Evolutionary conservation across 2,113 vertebrate species (phyloP).

Genomic region (Lagopus leucura): DNA sequence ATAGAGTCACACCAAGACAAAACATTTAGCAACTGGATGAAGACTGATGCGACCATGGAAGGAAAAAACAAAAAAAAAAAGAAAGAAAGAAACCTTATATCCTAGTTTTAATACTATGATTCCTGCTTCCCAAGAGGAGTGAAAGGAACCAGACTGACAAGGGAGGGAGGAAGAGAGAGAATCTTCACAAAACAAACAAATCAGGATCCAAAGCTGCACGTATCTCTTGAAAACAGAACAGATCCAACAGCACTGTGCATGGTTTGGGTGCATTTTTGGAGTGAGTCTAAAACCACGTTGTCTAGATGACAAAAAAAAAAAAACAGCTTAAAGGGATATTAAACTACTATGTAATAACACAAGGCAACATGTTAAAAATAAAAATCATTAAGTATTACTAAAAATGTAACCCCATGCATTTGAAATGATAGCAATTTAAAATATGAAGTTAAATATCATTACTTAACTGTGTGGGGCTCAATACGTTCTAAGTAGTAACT

Average conservation of each 20-base stretch:
- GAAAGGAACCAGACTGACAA: neutral
- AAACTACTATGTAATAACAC: slow-evolving; percentile 40
- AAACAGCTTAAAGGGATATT: slow-evolving; percentile 56
- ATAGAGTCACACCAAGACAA: slow-evolving; percentile 56
- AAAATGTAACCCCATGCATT: slow-evolving; percentile 49
- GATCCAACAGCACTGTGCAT: slow-evolving; percentile 42
- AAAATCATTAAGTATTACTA: slow-evolving; percentile 52
- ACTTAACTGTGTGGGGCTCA: slow-evolving; percentile 1
- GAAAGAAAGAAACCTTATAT: neutral
- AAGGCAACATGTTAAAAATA: slow-evolving; percentile 58
- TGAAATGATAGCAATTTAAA: slow-evolving; percentile 54
- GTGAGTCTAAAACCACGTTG: slow-evolving; percentile 61
- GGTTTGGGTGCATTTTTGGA: slow-evolving; percentile 32
- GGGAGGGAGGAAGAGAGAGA: neutral
- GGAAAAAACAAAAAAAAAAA: slow-evolving; percentile 24
- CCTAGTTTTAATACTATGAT: neutral
- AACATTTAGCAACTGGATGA: slow-evolving; percentile 56
- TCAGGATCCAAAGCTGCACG: slow-evolving; percentile 51
- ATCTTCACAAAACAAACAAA: neutral
- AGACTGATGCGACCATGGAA: slow-evolving; percentile 41
- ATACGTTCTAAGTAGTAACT: slow-evolving; percentile 58
- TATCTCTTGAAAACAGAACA: slow-evolving; percentile 54
- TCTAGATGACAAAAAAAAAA: slow-evolving; percentile 45
- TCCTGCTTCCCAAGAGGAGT: neutral
- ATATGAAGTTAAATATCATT: slow-evolving; percentile 37